Conservation (phyloP, 1,140 invertebrate species). For the Lepidurus arcticus region DNA sequence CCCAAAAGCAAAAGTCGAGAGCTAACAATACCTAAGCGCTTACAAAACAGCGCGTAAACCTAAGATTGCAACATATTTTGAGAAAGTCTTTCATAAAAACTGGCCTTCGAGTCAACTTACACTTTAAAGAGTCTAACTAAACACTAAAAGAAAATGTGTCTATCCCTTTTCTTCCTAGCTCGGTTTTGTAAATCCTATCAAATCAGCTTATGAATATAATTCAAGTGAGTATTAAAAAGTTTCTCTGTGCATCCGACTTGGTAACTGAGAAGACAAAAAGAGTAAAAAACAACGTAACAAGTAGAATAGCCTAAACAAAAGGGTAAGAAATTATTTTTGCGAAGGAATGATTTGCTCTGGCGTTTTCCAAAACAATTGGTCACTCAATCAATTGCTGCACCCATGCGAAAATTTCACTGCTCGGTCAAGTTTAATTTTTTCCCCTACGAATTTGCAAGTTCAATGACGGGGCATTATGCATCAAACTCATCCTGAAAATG, state of each 20-base stretch:
- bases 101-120: slow-evolving; percentile 5
- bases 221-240: slow-evolving; percentile 11
- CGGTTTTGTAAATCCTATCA: neutral
- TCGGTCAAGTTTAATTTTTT: neutral
- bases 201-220: neutral
- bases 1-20: neutral
- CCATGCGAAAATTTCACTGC: neutral
- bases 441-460: neutral
- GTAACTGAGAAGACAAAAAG: neutral
- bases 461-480: neutral
- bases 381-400: slow-evolving; percentile 3
- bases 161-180: neutral
- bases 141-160: neutral
- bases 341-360: slow-evolving; percentile 19
- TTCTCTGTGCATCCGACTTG: neutral
- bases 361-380: neutral
- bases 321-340: neutral
- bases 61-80: neutral
- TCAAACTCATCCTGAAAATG: slow-evolving; percentile 44
- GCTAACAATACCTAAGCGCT: neutral
- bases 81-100: neutral
- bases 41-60: neutral
- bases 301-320: neutral
- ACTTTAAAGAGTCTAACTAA: neutral
- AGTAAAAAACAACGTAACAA: neutral